phyloP scores from a whole-genome alignment of 2,888 invertebrate species.

The Blomia tropicalis region DNA sequence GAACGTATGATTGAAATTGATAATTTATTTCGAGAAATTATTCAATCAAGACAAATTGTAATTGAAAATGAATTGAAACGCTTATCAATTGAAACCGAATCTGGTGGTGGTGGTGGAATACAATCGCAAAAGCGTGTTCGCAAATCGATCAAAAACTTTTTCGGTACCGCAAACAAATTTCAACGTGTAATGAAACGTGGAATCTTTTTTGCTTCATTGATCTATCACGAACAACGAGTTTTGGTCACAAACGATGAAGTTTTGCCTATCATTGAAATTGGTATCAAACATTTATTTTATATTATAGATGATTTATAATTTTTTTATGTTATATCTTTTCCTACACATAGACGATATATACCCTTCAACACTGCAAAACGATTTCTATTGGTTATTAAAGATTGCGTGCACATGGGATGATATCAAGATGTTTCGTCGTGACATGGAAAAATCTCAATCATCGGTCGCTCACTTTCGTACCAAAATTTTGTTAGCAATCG shows the following conservation, averaged over 20 bases:
- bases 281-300: not conserved
- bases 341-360: conserved; percentile 70
- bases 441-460: conserved; percentile 75
- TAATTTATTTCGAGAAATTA: conserved; percentile 53
- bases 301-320: not conserved
- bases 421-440: conserved; percentile 70
- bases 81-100: conserved; percentile 38
- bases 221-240: conserved; percentile 88
- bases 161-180: conserved; percentile 89
- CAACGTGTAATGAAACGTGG: conserved; percentile 83
- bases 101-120: too few species aligned
- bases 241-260: conserved; percentile 92
- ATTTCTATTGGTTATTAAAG: conserved; percentile 97
- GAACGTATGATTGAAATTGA: conserved; percentile 48
- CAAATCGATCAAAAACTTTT: conserved; percentile 73
- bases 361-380: conserved; percentile 68
- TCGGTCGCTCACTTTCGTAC: conserved; percentile 72
- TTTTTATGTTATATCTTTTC: not conserved
- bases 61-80: conserved; percentile 7
- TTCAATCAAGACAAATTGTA: conserved; percentile 42
- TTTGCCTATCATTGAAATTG: conserved; percentile 81
- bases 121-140: conserved; percentile 51
- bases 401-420: conserved; percentile 83
- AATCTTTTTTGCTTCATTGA: conserved; percentile 74
- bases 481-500: conserved; percentile 76